A percentile compares a stretch with the other conserved stretches of the same genome.
Conservation (phyloP, 2,888 invertebrate genomes). For the Nebria brevicollis region DNA sequence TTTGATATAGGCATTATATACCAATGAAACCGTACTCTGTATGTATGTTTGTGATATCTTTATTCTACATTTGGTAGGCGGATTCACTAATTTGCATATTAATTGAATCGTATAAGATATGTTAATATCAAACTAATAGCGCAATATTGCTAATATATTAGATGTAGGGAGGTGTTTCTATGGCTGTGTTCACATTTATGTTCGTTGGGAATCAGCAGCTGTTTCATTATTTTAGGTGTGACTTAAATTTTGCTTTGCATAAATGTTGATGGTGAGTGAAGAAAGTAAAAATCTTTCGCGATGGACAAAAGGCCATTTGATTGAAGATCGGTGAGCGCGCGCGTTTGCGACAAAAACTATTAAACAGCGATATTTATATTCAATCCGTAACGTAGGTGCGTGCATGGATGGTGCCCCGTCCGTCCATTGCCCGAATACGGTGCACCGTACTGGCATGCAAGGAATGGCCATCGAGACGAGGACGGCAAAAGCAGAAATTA, state of each 20-base stretch:
- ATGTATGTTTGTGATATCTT: slow-evolving; percentile 17
- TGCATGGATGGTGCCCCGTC: background rate
- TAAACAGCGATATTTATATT: slow-evolving; percentile 39
- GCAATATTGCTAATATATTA: slow-evolving; percentile 10
- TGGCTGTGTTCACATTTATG: no score
- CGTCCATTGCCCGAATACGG: slow-evolving; percentile 41
- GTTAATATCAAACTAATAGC: background rate
- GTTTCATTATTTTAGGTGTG: no score
- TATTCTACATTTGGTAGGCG: slow-evolving; percentile 19
- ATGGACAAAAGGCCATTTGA: background rate
- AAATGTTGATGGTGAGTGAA: no score
- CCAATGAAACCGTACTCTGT: background rate
- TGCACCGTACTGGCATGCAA: slow-evolving; percentile 38
- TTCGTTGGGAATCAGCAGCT: no score
- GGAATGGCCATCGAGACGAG: slow-evolving; percentile 17
- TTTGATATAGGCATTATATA: background rate
- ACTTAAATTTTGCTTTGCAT: no score
- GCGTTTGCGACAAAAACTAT: slow-evolving; percentile 29
- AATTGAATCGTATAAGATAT: slow-evolving; percentile 12
- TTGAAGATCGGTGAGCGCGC: slow-evolving; percentile 7
- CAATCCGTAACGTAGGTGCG: slow-evolving; percentile 33
- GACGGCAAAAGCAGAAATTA: slow-evolving; percentile 36
- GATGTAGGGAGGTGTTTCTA: background rate
- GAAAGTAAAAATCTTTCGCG: no score
- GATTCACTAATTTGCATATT: slow-evolving; percentile 28